A percentile compares a stretch with the other conserved stretches of the same genome.
Conservation (phyloP, 2,797 vertebrate species). For the Siniperca scherzeri region DNA sequence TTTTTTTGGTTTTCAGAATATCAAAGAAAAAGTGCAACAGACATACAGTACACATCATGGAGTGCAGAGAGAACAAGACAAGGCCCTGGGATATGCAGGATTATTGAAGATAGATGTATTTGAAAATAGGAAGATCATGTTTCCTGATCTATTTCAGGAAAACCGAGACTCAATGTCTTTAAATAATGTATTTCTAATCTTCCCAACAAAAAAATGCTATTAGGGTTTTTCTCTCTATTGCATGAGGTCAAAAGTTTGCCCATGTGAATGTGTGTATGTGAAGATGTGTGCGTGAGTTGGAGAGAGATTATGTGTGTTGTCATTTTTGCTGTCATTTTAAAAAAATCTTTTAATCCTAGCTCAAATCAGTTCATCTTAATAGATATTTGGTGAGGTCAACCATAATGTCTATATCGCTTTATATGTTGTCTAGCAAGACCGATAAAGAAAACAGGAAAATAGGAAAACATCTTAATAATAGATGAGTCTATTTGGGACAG, state of each 20-base stretch:
- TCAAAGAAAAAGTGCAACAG: not conserved
- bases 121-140: conserved; percentile 68
- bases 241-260: conserved; percentile 18
- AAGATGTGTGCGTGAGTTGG: not conserved
- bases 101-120: conserved; percentile 64
- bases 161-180: conserved; percentile 58
- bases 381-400: conserved; percentile 41
- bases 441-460: conserved; percentile 43
- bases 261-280: conserved; percentile 11
- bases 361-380: conserved; percentile 58
- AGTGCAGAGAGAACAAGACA: not conserved
- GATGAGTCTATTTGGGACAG: conserved; percentile 72
- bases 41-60: not conserved
- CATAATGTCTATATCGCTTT: conserved; percentile 38
- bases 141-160: conserved; percentile 59
- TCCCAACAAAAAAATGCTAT: conserved; percentile 9
- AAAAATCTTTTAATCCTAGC: conserved; percentile 64
- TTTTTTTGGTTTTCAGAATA: conserved; percentile 23
- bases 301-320: conserved; percentile 43
- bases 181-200: conserved; percentile 69
- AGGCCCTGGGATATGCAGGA: conserved; percentile 31
- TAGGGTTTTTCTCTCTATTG: not conserved
- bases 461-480: conserved; percentile 72
- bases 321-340: conserved; percentile 26
- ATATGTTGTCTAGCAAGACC: conserved; percentile 43